A percentile compares a stretch with the other conserved stretches of the same genome.
phyloP scores from a whole-genome alignment of 2,113 vertebrate species.

The Struthio camelus region DNA sequence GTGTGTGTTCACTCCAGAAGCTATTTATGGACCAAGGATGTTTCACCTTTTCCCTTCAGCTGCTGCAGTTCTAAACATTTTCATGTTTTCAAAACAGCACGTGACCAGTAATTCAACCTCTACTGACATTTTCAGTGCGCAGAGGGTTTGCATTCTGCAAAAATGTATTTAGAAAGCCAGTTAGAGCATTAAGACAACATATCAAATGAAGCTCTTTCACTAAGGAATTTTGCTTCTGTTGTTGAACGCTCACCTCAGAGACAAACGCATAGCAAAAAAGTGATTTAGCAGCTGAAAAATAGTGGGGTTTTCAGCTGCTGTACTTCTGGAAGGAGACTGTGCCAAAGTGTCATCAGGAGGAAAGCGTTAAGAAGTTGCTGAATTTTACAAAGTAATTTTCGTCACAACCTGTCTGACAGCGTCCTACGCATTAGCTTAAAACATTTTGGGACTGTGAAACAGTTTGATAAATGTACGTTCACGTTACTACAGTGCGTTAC shows the following conservation, averaged over 20 bases:
- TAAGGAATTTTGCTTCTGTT: neutral
- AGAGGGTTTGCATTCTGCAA: neutral
- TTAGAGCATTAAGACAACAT: neutral
- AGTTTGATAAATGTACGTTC: neutral
- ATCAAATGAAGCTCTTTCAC: neutral
- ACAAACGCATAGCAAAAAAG: neutral
- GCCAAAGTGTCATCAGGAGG: neutral
- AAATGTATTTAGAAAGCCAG: neutral
- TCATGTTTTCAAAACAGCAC: neutral
- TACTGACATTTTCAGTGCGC: neutral
- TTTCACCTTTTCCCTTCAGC: constrained; percentile 6
- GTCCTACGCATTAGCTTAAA: neutral
- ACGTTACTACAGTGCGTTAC: neutral
- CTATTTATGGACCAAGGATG: neutral
- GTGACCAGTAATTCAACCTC: neutral
- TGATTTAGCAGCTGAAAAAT: neutral
- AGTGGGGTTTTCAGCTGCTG: neutral
- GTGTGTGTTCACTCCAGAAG: neutral
- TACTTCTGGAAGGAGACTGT: neutral
- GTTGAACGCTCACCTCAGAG: neutral
- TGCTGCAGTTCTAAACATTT: neutral
- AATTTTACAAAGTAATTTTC: neutral
- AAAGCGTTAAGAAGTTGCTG: neutral
- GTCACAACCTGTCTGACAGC: neutral
- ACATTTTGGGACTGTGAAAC: neutral